Percentiles rank a stretch among this genome's conserved stretches.
Conservation (phyloP, 2,888 invertebrate genomes). For the Panzeria rudis region DNA sequence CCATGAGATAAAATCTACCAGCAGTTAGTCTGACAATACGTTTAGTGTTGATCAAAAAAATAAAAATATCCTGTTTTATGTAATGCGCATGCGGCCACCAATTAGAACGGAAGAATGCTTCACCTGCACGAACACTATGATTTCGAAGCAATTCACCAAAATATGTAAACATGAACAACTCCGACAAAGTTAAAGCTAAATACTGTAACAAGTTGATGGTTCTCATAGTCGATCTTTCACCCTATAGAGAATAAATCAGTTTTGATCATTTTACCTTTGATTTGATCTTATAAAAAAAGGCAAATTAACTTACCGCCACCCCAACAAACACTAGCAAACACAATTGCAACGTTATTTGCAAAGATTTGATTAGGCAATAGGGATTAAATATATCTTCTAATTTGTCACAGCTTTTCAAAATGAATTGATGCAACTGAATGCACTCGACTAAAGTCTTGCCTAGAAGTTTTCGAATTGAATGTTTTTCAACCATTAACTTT, state of each 20-base stretch:
- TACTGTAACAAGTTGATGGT: slow-evolving; percentile 80
- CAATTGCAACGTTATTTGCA: slow-evolving; percentile 81
- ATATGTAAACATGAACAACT: slow-evolving; percentile 81
- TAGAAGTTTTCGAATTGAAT: slow-evolving; percentile 43
- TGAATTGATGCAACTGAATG: slow-evolving; percentile 80
- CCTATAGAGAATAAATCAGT: slow-evolving; percentile 19
- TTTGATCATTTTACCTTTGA: background rate
- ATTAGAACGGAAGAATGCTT: slow-evolving; percentile 79
- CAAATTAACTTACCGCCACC: slow-evolving; percentile 76
- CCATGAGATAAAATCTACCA: slow-evolving; percentile 81
- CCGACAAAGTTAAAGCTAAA: slow-evolving; percentile 77
- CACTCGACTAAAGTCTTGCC: slow-evolving; percentile 78
- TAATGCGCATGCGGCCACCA: slow-evolving; percentile 78
- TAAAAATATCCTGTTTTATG: slow-evolving; percentile 78
- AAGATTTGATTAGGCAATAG: slow-evolving; percentile 81
- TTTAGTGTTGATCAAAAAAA: slow-evolving; percentile 78
- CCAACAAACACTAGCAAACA: slow-evolving; percentile 81
- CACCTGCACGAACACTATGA: slow-evolving; percentile 79
- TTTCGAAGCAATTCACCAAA: slow-evolving; percentile 79
- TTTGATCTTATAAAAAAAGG: background rate
- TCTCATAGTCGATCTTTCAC: slow-evolving; percentile 72
- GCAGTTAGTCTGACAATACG: slow-evolving; percentile 79
- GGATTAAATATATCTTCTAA: slow-evolving; percentile 82
- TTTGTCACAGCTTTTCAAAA: slow-evolving; percentile 78
- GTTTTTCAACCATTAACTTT: background rate